Percentiles rank a stretch among this genome's conserved stretches.
phyloP scores from a whole-genome alignment of 2,113 vertebrate species.

The Procapra przewalskii region DNA sequence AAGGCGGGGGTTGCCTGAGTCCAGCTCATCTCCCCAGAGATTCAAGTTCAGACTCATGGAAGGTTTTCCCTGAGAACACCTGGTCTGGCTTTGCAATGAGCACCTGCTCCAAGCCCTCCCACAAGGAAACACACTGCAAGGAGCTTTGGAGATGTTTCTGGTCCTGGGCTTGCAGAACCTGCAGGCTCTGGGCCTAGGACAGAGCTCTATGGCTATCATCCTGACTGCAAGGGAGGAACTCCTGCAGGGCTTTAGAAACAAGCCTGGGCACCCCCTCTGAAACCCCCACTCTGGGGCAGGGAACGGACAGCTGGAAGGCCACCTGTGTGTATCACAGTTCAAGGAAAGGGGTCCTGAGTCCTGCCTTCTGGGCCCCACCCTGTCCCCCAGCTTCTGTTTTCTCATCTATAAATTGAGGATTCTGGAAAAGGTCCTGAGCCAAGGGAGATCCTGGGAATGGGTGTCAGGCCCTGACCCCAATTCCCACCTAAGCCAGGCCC shows the following conservation, averaged over 20 bases:
- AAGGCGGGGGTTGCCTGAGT: neutral
- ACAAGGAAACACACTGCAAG: rapidly evolving
- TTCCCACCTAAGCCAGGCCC: neutral
- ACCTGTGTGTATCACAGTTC: rapidly evolving
- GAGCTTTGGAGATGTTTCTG: neutral
- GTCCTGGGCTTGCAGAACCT: neutral
- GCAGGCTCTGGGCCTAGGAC: neutral
- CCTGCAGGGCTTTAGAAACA: neutral
- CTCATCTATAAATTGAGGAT: neutral
- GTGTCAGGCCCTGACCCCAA: neutral
- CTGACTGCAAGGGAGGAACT: neutral
- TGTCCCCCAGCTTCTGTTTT: neutral
- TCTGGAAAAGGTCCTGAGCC: neutral
- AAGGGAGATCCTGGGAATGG: neutral
- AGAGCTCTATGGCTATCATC: neutral
- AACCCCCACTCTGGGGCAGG: neutral
- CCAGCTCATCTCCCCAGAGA: neutral
- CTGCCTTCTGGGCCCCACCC: neutral
- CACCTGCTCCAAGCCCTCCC: neutral
- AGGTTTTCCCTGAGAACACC: neutral
- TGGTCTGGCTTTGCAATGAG: neutral
- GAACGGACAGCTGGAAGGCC: neutral
- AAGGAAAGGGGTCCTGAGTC: neutral
- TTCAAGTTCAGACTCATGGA: neutral
- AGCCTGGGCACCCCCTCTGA: neutral